Conservation (phyloP, 2,797 vertebrate species). For the Pipistrellus pygmaeus region DNA sequence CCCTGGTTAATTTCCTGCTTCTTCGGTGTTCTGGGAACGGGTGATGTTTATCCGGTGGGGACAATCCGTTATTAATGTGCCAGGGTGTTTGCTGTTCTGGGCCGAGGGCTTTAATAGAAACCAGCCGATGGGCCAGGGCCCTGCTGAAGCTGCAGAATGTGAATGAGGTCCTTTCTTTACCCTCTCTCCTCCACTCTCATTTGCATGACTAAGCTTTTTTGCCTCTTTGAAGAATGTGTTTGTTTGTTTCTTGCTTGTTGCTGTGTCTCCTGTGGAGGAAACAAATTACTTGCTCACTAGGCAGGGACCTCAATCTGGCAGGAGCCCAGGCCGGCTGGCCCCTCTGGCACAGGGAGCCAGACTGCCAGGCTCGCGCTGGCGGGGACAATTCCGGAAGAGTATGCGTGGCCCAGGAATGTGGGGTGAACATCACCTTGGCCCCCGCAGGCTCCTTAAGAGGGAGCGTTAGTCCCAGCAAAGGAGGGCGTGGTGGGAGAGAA, state of each 20-base stretch:
- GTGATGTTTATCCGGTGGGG: conserved; percentile 85
- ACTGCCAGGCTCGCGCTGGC: background rate
- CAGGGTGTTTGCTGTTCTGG: conserved; percentile 83
- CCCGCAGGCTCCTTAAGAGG: conserved; percentile 62
- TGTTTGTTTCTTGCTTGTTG: conserved; percentile 84
- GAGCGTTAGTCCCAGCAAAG: conserved; percentile 34
- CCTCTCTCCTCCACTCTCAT: conserved; percentile 81
- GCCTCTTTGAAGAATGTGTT: conserved; percentile 45
- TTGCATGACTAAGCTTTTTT: conserved; percentile 88
- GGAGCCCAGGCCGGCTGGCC: conserved; percentile 64
- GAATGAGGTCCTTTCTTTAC: conserved; percentile 85
- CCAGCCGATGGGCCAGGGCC: conserved; percentile 84
- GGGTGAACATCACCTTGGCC: conserved; percentile 39
- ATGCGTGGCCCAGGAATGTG: background rate
- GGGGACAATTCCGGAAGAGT: conserved; percentile 29
- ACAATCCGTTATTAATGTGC: conserved; percentile 86
- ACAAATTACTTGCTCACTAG: conserved; percentile 85
- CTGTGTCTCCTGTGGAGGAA: conserved; percentile 85
- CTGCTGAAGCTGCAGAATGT: conserved; percentile 81
- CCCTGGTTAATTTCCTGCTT: conserved; percentile 86
- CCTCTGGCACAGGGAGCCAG: background rate
- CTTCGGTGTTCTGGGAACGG: conserved; percentile 90
- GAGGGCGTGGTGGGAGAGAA: background rate
- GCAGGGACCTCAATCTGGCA: conserved; percentile 78
- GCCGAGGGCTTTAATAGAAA: conserved; percentile 86